Conservation (phyloP, 2,797 vertebrate species). For the Uromys caudimaculatus region DNA sequence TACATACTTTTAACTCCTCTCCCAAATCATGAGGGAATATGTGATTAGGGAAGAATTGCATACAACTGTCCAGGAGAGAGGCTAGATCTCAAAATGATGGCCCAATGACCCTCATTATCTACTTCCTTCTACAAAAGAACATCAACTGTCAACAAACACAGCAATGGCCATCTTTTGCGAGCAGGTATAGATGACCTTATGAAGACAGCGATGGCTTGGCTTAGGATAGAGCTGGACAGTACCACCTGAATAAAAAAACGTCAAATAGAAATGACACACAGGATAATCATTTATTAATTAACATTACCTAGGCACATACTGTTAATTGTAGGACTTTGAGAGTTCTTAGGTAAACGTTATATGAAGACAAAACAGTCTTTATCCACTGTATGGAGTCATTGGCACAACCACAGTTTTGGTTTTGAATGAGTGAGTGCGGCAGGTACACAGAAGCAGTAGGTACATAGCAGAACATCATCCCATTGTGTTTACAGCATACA, state of each 20-base stretch:
- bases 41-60: background rate
- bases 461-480: background rate
- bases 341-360: background rate
- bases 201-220: background rate
- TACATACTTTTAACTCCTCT: background rate
- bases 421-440: background rate
- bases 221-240: background rate
- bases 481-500: background rate
- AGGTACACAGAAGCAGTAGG: background rate
- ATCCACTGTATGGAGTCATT: background rate
- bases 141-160: background rate
- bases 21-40: background rate
- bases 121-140: background rate
- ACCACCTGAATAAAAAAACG: background rate
- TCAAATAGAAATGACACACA: background rate
- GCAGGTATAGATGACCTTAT: background rate
- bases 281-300: background rate
- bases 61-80: background rate
- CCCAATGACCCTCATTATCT: background rate
- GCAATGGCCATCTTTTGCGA: background rate
- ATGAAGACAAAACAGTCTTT: background rate
- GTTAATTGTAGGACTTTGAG: background rate
- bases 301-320: background rate
- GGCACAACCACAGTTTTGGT: background rate
- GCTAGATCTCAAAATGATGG: background rate